Evolutionary conservation across 2,888 invertebrate species (phyloP).

Genomic region (Tupiocoris notatus): DNA sequence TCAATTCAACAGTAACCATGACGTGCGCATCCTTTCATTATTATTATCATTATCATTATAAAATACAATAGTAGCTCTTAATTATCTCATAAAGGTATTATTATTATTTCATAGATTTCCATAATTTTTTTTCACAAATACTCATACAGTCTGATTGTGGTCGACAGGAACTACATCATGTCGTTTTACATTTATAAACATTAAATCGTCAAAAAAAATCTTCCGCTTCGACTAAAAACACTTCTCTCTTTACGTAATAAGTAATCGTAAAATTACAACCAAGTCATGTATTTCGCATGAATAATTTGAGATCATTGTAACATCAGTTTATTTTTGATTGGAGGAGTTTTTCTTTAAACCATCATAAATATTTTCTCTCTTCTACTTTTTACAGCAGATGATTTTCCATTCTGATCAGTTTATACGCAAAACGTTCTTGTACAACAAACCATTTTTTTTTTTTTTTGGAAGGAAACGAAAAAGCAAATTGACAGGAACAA

Average conservation of each 20-base stretch:
- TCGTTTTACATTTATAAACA: conserved; percentile 42
- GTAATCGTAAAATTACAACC: conserved; percentile 44
- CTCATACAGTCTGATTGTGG: conserved; percentile 50
- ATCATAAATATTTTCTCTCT: too few species aligned
- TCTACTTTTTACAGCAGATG: too few species aligned
- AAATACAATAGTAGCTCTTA: conserved; percentile 46
- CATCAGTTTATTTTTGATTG: conserved; percentile 43
- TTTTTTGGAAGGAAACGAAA: neutral
- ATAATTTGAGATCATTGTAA: conserved; percentile 45
- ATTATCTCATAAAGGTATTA: conserved; percentile 40
- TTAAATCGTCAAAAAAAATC: conserved; percentile 19
- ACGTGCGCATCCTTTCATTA: conserved; percentile 41
- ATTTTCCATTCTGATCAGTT: too few species aligned
- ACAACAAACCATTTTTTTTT: neutral
- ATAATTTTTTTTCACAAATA: conserved; percentile 47
- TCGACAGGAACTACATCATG: conserved; percentile 46
- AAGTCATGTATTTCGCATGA: conserved; percentile 46
- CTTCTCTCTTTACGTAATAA: conserved; percentile 12
- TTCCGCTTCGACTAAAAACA: conserved; percentile 6
- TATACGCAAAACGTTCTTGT: too few species aligned
- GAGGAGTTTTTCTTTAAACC: conserved; percentile 40
- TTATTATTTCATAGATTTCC: conserved; percentile 33
- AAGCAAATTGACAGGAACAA: neutral
- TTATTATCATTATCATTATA: too few species aligned
- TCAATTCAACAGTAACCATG: conserved; percentile 27